Percentiles rank a stretch among this genome's conserved stretches.
These are phyloP conservation scores for Sander lucioperca DNA, from an alignment of 2,113 vertebrate genomes.

Conservation along the genomic window DNA sequence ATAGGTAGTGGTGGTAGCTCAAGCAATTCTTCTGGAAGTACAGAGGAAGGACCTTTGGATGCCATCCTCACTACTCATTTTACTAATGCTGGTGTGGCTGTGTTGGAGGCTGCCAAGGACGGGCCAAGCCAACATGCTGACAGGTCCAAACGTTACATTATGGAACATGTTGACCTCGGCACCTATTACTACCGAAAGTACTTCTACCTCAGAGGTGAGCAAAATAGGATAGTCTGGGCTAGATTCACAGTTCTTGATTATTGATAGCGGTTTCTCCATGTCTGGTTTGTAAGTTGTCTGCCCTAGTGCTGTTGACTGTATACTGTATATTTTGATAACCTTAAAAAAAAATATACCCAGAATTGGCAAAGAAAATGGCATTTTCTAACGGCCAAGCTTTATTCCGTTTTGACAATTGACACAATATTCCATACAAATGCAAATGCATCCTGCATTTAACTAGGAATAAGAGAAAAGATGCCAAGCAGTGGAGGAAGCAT, in stretches of 20 bases:
- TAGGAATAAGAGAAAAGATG: not conserved
- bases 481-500: not conserved
- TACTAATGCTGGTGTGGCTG: conserved; percentile 96
- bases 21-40: conserved; percentile 84
- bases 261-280: not conserved
- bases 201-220: conserved; percentile 97
- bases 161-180: conserved; percentile 97
- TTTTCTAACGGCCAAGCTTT: not conserved
- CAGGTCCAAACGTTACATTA: conserved; percentile 92
- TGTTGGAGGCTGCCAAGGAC: conserved; percentile 95
- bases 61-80: conserved; percentile 91
- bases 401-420: not conserved
- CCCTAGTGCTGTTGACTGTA: not conserved
- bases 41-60: conserved; percentile 92
- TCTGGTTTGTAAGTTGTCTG: not conserved
- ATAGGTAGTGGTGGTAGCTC: conserved; percentile 84
- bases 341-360: not conserved
- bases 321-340: not conserved
- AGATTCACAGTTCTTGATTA: not conserved
- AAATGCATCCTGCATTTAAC: not conserved
- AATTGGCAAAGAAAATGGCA: not conserved
- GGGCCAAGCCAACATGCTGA: conserved; percentile 91
- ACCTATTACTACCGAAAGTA: conserved; percentile 97
- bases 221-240: not conserved
- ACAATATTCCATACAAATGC: not conserved